Evolutionary conservation across 2,888 invertebrate genomes (phyloP).

Genomic region (Drosophila paramelanica): DNA sequence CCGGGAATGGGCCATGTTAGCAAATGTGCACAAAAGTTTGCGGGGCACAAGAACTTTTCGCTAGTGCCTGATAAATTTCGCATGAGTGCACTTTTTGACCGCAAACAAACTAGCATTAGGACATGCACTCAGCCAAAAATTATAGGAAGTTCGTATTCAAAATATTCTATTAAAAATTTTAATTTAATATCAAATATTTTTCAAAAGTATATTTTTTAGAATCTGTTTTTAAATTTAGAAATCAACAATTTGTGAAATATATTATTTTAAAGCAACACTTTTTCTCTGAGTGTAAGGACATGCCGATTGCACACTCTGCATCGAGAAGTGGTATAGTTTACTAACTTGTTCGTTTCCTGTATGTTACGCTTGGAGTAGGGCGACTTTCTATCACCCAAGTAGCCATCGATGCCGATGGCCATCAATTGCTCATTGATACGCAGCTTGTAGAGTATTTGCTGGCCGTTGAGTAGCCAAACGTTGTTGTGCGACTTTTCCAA

Average conservation of each 20-base stretch:
- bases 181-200: not conserved
- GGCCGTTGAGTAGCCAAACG: constrained; percentile 84
- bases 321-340: constrained; percentile 7
- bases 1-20: constrained; percentile 16
- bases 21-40: constrained; percentile 57
- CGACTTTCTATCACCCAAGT: constrained; percentile 84
- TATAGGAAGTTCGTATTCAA: not conserved
- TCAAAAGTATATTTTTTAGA: too few species aligned
- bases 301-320: constrained; percentile 23
- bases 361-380: constrained; percentile 85
- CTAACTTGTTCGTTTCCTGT: constrained; percentile 85
- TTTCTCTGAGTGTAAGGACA: constrained; percentile 37
- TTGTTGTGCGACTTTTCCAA: constrained; percentile 84
- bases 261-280: not conserved
- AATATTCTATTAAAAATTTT: not conserved
- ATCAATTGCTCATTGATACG: constrained; percentile 84
- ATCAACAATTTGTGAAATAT: too few species aligned
- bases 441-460: constrained; percentile 83
- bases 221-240: too few species aligned
- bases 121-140: constrained; percentile 52
- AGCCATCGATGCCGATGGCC: constrained; percentile 85
- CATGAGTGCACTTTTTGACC: constrained; percentile 78
- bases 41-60: constrained; percentile 44
- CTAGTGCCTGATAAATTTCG: constrained; percentile 72
- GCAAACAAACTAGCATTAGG: constrained; percentile 67